Evolutionary conservation across 2,888 invertebrate genomes (phyloP), one percentile per base, ranked within the genome.

Genomic region (Sinohyriopsis cumingii): DNA sequence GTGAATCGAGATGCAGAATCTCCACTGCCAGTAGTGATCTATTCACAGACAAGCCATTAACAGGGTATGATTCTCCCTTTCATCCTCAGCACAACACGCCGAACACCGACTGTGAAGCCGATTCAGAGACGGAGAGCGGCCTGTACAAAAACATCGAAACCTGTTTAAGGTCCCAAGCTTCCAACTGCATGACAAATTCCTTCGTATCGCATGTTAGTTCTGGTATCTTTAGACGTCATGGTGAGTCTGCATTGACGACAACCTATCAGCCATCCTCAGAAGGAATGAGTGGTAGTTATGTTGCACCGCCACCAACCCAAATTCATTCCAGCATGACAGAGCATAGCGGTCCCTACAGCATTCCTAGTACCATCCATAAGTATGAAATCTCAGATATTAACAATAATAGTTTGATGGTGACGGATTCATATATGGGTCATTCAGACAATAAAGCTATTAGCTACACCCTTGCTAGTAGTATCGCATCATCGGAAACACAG

Each of bases 31-130:
- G 45, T 45, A 45, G 45, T 15, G 45, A 45, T 15, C 45, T 15
- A 45, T 15, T 45, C 15, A 45, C 15, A 45, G 45, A 45, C 15
- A 45, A 45, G 3, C 45, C 9, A 45, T 45, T 45, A 15, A 45
- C 45, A 45, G 45, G 45, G 15, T 45, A 45, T 45, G 3, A 45
- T 55, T 85, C 83, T 1, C 82, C 84, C 2, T 84, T 79, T 62
- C 80, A 72, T 62, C 84, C 84, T 6, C 78, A 83, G 71, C 76
- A 82, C 73, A 85, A 84, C 72, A 85, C 85, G 0, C 85, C 84
- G 3, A 84, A 79, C 18, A 81, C 78, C 6, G 82, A 81, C 53
- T 78, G 74, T 55, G 83, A 81, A 24, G 69, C 65, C 19, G 76
- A 73, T 1, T 78, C 79, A 59, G 79, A 74, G 68, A 72, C 63